These are phyloP conservation scores for Eristalis pertinax DNA, from an alignment of 2,888 invertebrate genomes.

Conservation along the genomic window DNA sequence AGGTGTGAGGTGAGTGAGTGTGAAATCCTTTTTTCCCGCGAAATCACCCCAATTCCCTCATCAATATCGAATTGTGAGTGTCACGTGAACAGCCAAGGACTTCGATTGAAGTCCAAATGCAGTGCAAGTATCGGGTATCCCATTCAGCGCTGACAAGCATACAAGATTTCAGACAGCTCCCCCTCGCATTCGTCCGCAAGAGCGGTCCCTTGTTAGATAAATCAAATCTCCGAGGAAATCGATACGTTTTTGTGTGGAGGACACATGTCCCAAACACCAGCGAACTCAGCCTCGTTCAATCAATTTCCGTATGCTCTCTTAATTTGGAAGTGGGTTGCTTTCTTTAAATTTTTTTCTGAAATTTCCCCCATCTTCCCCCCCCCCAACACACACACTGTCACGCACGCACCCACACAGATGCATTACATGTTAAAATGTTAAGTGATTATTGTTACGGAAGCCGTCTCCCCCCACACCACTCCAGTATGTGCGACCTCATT, in stretches of 20 bases:
- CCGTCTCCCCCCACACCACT: neutral
- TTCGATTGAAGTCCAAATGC: too few species aligned
- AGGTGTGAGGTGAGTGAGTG: too few species aligned
- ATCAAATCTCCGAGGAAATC: neutral
- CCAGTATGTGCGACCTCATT: neutral
- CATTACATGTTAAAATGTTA: conserved; percentile 12
- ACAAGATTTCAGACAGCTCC: neutral
- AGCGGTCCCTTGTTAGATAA: neutral
- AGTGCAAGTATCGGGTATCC: too few species aligned
- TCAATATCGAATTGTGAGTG: too few species aligned
- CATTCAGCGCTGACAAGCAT: too few species aligned
- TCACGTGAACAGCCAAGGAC: too few species aligned
- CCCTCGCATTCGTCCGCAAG: neutral
- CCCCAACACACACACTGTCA: neutral
- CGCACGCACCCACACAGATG: neutral
- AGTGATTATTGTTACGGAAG: conserved; percentile 21
- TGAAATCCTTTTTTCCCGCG: neutral
- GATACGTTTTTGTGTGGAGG: neutral
- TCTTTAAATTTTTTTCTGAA: conserved; percentile 11
- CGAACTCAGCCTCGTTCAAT: conserved; percentile 7
- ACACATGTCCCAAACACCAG: neutral
- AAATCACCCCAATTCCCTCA: too few species aligned
- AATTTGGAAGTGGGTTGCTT: neutral
- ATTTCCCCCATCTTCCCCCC: neutral
- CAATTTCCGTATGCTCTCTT: conserved; percentile 8